Base-by-base conservation (phyloP, 1,140 invertebrate species). In the Apis dorsata region DNA sequence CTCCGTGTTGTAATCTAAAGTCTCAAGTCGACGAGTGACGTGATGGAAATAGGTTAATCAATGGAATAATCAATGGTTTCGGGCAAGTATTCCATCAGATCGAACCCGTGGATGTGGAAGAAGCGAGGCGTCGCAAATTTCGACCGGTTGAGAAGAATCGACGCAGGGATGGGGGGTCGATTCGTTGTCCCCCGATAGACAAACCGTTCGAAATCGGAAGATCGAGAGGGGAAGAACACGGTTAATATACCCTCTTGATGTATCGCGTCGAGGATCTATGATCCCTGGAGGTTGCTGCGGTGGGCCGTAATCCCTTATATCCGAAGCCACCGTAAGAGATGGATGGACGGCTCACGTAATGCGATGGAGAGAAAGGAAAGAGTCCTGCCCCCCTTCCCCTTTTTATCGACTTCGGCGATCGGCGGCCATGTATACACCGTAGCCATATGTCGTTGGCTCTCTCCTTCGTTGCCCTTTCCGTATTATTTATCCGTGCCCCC, bases 211-310 rank as follows among this genome's bases (percentile, higher is more conserved):
- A 70, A 79, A 88, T 84, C 78, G 34, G 70, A 11, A 28, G 24
- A 62, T 10, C 9, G 79, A 51, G 65, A 65, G 73, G 81, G 53
- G 73, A 66, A 24, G 24, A 24, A 24, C 0, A 24, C 44, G 65
- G 79, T 79, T 59, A 73, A 87, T 85, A 87, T 85, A 85, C 77
- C 83, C 85, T 81, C 83, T 53, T 70, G 87, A 87, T 85, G 84
- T 87, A 88, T 88, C 86, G 84, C 85, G 87, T 88, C 84, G 73
- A 34, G 80, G 74, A 88, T 88, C 87, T 87, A 85, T 63, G 87
- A 88, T 87, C 85, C 83, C 87, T 63, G 21, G 86, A 87, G 87
- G 72, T 74, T 79, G 63, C 86, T 83, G 87, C 83, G 87, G 87
- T 87, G 87, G 87, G 85, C 85, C 87, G 83, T 88, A 88, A 88